phyloP scores from a whole-genome alignment of 2,888 invertebrate species.

The Dolomedes plantarius region DNA sequence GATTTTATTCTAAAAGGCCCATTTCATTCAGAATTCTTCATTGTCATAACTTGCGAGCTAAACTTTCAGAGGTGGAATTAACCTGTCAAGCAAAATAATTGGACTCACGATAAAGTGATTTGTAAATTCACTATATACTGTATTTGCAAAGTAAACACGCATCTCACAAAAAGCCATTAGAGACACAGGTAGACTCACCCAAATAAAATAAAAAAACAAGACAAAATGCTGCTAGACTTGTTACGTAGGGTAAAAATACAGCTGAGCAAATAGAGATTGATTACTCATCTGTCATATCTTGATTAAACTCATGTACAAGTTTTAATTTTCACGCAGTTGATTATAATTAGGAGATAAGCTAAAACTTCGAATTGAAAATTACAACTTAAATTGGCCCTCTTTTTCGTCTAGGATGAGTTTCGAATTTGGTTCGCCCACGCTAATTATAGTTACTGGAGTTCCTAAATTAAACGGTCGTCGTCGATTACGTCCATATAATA shows the following conservation, averaged over 20 bases:
- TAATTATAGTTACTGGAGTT: conserved; percentile 43
- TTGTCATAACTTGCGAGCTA: no score
- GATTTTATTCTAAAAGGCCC: no score
- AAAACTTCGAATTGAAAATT: conserved; percentile 48
- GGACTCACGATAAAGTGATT: no score
- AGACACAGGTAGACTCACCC: background rate
- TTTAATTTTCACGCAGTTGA: conserved; percentile 50
- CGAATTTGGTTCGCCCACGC: conserved; percentile 45
- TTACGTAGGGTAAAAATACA: background rate
- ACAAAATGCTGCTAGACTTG: background rate
- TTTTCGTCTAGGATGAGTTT: conserved; percentile 8
- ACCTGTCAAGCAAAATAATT: no score
- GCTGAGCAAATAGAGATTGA: conserved; percentile 29
- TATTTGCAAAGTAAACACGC: no score
- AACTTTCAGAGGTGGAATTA: no score
- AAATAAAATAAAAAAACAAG: background rate
- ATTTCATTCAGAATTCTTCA: no score
- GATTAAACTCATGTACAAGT: conserved; percentile 34
- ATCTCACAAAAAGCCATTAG: conserved; percentile 5
- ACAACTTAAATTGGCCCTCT: conserved; percentile 52
- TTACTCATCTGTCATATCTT: conserved; percentile 41
- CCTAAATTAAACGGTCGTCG: background rate
- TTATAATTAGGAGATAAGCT: conserved; percentile 47
- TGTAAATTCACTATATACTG: no score
- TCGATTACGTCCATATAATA: background rate